Percentiles rank a stretch among this genome's conserved stretches.
Conservation (phyloP, 2,888 invertebrate species). For the Venustoraphidia nigricollis region DNA sequence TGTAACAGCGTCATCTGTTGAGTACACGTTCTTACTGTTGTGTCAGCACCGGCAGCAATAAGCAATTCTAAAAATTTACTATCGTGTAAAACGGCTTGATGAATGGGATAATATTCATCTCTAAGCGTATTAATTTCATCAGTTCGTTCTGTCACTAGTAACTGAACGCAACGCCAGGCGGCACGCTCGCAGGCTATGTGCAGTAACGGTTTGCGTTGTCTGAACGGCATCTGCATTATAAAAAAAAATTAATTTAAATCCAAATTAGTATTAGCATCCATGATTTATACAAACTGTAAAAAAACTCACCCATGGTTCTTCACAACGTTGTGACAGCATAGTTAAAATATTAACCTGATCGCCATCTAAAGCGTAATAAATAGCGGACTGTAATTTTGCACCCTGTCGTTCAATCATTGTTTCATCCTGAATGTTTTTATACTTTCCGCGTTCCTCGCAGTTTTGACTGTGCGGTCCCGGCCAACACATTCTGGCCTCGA, state of each 20-base stretch:
- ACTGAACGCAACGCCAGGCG: slow-evolving; percentile 56
- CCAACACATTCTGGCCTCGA: slow-evolving; percentile 60
- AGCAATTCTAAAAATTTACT: slow-evolving; percentile 49
- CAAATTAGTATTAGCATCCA: too few species aligned
- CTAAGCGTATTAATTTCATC: slow-evolving; percentile 56
- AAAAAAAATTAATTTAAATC: background rate
- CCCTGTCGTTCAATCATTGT: slow-evolving; percentile 30
- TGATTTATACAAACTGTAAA: too few species aligned
- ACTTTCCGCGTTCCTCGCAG: slow-evolving; percentile 53
- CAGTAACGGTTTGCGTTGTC: slow-evolving; percentile 42
- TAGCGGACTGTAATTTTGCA: slow-evolving; percentile 48
- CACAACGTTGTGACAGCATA: slow-evolving; percentile 47
- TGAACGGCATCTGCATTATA: slow-evolving; percentile 28
- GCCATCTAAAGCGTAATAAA: slow-evolving; percentile 57
- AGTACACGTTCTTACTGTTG: slow-evolving; percentile 50
- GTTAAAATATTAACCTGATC: slow-evolving; percentile 54
- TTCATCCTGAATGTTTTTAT: slow-evolving; percentile 36
- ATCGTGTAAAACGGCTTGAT: slow-evolving; percentile 58
- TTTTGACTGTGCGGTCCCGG: slow-evolving; percentile 54
- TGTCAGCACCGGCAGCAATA: slow-evolving; percentile 51
- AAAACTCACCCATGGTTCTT: slow-evolving; percentile 46
- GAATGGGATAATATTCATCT: slow-evolving; percentile 65
- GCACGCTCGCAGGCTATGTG: slow-evolving; percentile 56
- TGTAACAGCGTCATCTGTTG: slow-evolving; percentile 56
- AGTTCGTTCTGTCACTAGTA: slow-evolving; percentile 43